These are phyloP conservation scores for Melipona beecheii DNA, from an alignment of 2,888 invertebrate species.

Conservation along the genomic window DNA sequence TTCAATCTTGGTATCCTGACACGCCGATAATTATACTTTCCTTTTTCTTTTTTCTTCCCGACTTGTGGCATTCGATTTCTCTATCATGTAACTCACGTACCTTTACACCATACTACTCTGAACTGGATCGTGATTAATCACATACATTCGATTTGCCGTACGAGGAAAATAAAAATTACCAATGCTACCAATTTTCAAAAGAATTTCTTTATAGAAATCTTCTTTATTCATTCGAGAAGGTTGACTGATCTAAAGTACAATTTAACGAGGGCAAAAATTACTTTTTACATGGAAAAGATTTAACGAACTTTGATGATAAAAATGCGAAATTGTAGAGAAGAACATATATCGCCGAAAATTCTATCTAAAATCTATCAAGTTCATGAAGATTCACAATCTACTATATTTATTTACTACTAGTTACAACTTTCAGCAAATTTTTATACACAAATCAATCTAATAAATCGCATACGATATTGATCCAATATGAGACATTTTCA, in stretches of 20 bases:
- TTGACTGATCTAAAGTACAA: too few species aligned
- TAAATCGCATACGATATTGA: neutral
- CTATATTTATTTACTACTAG: neutral
- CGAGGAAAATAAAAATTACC: too few species aligned
- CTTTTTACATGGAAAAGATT: too few species aligned
- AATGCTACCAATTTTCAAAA: too few species aligned
- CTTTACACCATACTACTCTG: neutral
- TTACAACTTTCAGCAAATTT: neutral
- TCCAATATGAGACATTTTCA: neutral
- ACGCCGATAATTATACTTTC: neutral
- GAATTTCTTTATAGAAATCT: too few species aligned
- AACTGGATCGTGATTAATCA: neutral
- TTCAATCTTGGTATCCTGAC: neutral
- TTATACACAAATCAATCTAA: neutral
- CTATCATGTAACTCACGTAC: neutral
- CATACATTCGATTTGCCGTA: too few species aligned
- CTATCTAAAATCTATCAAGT: neutral
- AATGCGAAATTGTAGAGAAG: neutral
- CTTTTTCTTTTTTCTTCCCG: neutral
- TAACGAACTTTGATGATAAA: too few species aligned
- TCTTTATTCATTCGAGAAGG: too few species aligned
- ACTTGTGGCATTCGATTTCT: constrained; percentile 18
- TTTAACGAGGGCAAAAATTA: too few species aligned
- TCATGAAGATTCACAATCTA: neutral
- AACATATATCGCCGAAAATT: neutral